Conservation (phyloP, 2,113 vertebrate genomes). For the Brienomyrus longianalis region DNA sequence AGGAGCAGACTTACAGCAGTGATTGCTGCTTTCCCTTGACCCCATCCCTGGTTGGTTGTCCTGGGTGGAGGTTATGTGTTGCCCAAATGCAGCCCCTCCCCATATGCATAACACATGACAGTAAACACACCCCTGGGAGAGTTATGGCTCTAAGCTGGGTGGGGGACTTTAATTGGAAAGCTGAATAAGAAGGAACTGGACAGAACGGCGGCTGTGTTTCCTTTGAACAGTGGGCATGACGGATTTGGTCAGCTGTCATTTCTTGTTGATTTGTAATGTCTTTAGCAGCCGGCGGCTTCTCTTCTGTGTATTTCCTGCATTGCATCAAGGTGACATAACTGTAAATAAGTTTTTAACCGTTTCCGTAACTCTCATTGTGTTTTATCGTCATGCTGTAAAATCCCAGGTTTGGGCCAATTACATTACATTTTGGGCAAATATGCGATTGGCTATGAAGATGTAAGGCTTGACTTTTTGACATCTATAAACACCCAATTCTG, state of each 20-base stretch:
- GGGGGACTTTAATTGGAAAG: slow-evolving; percentile 53
- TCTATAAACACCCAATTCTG: background rate
- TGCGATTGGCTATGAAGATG: background rate
- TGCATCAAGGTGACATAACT: slow-evolving; percentile 10
- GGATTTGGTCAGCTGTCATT: slow-evolving; percentile 52
- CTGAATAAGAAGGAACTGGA: slow-evolving; percentile 56
- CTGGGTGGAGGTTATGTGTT: slow-evolving; percentile 21
- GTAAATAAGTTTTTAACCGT: background rate
- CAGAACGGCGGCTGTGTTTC: slow-evolving; percentile 49
- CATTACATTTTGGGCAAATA: background rate
- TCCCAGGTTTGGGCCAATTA: background rate
- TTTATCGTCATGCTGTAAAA: background rate
- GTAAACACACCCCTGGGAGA: slow-evolving; percentile 38
- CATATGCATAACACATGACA: slow-evolving; percentile 34
- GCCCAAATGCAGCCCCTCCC: slow-evolving; percentile 30
- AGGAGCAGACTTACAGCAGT: background rate
- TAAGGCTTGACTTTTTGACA: background rate
- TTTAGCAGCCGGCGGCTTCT: slow-evolving; percentile 26
- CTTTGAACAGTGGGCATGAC: slow-evolving; percentile 57
- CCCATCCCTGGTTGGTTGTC: background rate
- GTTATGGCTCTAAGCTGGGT: slow-evolving; percentile 43
- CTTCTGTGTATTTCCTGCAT: slow-evolving; percentile 26
- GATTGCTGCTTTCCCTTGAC: background rate
- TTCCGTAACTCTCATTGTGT: background rate
- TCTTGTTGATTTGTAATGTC: slow-evolving; percentile 52